Conservation (phyloP, 1,140 invertebrate genomes). For the Drosophila orosa region DNA sequence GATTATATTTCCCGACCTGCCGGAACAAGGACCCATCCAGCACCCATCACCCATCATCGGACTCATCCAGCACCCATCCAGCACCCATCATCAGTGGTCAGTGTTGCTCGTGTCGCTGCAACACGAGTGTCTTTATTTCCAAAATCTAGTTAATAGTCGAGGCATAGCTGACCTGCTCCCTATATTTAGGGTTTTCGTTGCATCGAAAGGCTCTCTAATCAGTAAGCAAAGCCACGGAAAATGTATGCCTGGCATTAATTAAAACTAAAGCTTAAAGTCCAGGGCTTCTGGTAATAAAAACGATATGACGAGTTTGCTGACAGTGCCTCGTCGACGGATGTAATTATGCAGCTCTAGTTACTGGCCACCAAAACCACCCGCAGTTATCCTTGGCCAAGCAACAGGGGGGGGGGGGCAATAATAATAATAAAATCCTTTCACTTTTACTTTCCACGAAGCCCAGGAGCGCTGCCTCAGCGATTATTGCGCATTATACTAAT, state of each 20-base stretch:
- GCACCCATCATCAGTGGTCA: not conserved
- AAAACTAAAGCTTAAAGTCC: not conserved
- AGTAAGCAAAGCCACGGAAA: not conserved
- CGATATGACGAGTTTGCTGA: conserved; percentile 51
- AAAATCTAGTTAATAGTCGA: conserved; percentile 22
- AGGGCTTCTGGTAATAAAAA: conserved; percentile 20
- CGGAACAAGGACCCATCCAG: not conserved
- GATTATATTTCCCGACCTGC: conserved; percentile 35
- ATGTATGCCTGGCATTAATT: conserved; percentile 23
- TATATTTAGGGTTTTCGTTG: conserved; percentile 3
- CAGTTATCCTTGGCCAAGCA: conserved; percentile 6
- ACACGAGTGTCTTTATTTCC: conserved; percentile 10
- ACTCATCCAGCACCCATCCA: not conserved
- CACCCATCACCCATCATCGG: not conserved
- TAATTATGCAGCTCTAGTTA: conserved; percentile 53
- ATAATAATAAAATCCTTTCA: conserved; percentile 68
- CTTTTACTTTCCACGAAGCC: conserved; percentile 30
- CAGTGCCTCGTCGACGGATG: conserved; percentile 37
- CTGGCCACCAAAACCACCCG: not conserved
- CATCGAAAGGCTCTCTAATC: not conserved
- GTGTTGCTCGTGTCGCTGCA: conserved; percentile 5
- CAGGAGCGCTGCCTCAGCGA: conserved; percentile 49
- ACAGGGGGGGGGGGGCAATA: conserved; percentile 13
- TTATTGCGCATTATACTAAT: conserved; percentile 66
- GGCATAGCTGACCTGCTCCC: not conserved